Evolutionary conservation across 92 coral and sea anemone species (phyloP).

Genomic region (Nematostella vectensis): DNA sequence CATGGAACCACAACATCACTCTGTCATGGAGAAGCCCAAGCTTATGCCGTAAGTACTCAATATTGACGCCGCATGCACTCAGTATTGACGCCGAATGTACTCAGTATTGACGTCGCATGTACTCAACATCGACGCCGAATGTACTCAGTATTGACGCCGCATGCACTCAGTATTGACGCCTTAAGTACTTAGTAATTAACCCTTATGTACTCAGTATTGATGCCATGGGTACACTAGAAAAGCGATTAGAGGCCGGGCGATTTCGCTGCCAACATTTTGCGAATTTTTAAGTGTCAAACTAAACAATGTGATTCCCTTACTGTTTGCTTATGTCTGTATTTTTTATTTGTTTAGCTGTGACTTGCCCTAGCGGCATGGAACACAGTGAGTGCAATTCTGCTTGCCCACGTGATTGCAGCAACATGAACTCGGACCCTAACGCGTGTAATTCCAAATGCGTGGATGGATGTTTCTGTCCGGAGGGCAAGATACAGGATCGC

Average conservation of each 20-base stretch:
- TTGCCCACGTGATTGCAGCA: constrained; percentile 74
- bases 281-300: too few relatives aligned
- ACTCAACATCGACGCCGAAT: not conserved
- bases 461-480: constrained; percentile 86
- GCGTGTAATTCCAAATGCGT: constrained; percentile 65
- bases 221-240: too few relatives aligned
- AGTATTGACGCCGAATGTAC: not conserved
- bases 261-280: too few relatives aligned
- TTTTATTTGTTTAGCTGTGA: too few relatives aligned
- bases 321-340: not conserved
- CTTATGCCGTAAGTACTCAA: constrained; percentile 70
- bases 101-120: not conserved
- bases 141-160: too few relatives aligned
- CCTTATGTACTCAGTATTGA: too few relatives aligned
- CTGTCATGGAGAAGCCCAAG: constrained; percentile 45
- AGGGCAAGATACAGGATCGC: constrained; percentile 63
- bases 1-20: constrained; percentile 56
- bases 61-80: not conserved
- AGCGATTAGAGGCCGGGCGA: too few relatives aligned
- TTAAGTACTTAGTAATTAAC: too few relatives aligned
- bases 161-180: too few relatives aligned
- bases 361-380: constrained; percentile 49
- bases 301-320: not conserved
- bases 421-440: constrained; percentile 62
- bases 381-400: constrained; percentile 71